phyloP scores from a whole-genome alignment of 2,113 vertebrate species.

The Peucedramus taeniatus region DNA sequence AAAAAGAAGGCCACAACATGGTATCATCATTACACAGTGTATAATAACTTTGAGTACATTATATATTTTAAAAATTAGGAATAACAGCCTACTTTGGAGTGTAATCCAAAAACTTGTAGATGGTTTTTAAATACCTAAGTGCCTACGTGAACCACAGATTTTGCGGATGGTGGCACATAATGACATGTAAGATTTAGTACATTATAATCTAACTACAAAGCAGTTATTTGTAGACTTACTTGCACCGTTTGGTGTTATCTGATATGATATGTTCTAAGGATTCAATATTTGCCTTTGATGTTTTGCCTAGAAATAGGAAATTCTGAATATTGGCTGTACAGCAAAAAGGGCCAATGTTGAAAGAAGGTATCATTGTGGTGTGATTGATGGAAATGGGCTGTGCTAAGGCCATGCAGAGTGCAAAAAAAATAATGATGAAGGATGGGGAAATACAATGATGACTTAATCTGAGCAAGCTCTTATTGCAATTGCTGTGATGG shows the following conservation, averaged over 20 bases:
- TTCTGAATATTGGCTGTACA: not conserved
- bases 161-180: not conserved
- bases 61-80: not conserved
- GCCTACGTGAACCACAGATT: not conserved
- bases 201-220: not conserved
- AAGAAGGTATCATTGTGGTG: not conserved
- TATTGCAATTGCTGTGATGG: slow-evolving; percentile 7
- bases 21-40: not conserved
- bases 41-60: not conserved
- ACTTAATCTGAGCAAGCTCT: slow-evolving; percentile 25
- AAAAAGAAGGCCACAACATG: not conserved
- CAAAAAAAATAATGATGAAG: not conserved
- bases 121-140: not conserved
- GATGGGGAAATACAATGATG: not conserved
- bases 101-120: not conserved
- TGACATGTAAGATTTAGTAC: not conserved
- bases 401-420: not conserved
- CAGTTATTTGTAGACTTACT: not conserved
- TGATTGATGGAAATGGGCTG: not conserved
- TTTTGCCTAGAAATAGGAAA: not conserved
- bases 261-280: not conserved
- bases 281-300: not conserved
- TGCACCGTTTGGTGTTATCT: not conserved
- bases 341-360: not conserved
- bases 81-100: not conserved